Evolutionary conservation across 2,797 vertebrate genomes (phyloP).

Genomic region (Ctenosaura bakeri): DNA sequence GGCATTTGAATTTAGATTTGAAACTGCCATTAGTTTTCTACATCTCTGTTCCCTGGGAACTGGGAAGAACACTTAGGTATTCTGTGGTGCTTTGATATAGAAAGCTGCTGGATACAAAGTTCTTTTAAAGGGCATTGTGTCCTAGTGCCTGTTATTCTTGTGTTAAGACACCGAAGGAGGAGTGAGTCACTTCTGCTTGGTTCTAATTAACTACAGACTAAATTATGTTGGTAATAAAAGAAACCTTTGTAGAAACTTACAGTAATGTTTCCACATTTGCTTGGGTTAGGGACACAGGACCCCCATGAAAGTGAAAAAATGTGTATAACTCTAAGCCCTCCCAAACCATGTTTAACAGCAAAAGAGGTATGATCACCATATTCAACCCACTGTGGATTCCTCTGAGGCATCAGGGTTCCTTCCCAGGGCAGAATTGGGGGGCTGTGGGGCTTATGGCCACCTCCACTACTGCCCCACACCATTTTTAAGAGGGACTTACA

Average conservation of each 20-base stretch:
- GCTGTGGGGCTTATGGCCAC: too few species aligned
- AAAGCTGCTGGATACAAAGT: not conserved
- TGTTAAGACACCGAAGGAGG: not conserved
- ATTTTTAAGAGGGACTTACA: too few species aligned
- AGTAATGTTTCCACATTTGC: too few species aligned
- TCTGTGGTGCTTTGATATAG: constrained; percentile 21
- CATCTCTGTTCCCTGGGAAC: constrained; percentile 29
- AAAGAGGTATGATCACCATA: too few species aligned
- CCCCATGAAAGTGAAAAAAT: too few species aligned
- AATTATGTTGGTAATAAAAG: not conserved
- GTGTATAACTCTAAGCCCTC: too few species aligned
- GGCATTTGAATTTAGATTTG: constrained; percentile 21
- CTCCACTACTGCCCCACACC: too few species aligned
- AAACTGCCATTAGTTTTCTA: constrained; percentile 41
- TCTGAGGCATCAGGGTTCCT: too few species aligned
- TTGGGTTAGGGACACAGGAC: too few species aligned
- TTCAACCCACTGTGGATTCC: too few species aligned
- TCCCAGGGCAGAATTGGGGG: too few species aligned
- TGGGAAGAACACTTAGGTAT: constrained; percentile 18
- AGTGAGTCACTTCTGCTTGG: not conserved
- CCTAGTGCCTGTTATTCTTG: constrained; percentile 10
- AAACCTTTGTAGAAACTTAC: not conserved
- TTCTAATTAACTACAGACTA: not conserved
- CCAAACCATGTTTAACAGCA: too few species aligned
- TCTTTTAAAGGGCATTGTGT: not conserved